Conservation (phyloP, 2,797 vertebrate species). For the Dromococcyx pavoninus region DNA sequence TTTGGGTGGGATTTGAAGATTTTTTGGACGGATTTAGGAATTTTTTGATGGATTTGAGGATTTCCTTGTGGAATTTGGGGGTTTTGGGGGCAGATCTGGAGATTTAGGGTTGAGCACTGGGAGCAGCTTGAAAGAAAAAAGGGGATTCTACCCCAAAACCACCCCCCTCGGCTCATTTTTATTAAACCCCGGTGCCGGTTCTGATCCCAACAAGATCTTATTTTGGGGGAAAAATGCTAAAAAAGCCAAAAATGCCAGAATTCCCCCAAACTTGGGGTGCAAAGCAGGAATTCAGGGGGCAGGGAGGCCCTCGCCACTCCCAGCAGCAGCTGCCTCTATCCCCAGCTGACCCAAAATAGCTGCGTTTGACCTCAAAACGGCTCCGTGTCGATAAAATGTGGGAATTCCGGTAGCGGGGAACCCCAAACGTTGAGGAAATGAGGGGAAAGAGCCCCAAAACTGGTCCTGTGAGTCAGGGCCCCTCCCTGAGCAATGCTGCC, state of each 20-base stretch:
- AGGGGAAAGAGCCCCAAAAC: neutral
- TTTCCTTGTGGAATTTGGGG: neutral
- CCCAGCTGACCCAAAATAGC: neutral
- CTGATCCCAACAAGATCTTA: fast-evolving
- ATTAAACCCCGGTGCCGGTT: fast-evolving
- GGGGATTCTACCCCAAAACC: neutral
- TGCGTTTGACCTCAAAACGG: neutral
- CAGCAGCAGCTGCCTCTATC: neutral
- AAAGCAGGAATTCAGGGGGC: neutral
- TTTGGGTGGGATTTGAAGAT: neutral
- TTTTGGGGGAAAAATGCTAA: neutral
- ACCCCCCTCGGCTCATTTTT: neutral
- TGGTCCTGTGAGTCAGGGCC: neutral
- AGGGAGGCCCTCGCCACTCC: neutral
- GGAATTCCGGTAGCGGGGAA: fast-evolving
- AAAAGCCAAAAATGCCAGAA: fast-evolving
- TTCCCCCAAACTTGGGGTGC: neutral
- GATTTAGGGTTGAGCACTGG: neutral
- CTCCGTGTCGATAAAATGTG: neutral
- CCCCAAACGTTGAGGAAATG: fast-evolving
- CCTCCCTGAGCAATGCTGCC: neutral
- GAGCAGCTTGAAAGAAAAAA: neutral
- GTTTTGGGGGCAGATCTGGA: neutral
- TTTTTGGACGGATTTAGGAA: too few relatives aligned
- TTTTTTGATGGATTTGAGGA: neutral